Evolutionary conservation across 2,113 vertebrate genomes (phyloP), one percentile per base, ranked within the genome.

Genomic region (Nettapus auritus): DNA sequence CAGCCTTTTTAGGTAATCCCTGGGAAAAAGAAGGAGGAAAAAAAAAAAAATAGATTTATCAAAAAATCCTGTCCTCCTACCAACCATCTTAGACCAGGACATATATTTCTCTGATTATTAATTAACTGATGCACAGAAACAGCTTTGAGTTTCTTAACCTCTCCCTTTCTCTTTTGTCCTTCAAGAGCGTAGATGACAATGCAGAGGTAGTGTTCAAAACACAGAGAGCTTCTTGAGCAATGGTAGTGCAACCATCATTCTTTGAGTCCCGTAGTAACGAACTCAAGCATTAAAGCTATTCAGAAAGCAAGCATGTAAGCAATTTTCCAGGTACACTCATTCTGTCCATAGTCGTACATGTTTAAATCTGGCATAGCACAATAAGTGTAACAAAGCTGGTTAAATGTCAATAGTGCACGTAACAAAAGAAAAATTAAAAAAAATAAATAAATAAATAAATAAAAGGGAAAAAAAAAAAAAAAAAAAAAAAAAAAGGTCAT

Each of bases 61-160:
- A 96, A 88, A 91, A 95, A 94, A 95, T 88, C 80, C 83, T 94
- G 91, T 96, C 96, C 94, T 96, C 96, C 96, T 93, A 92, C 95
- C 88, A 91, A 88, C 91, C 74, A 38, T 88, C 88, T 93, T 93
- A 86, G 73, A 92, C 42, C 46, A 81, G 71, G 91, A 86, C 71
- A 80, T 88, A 86, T 94, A 95, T 96, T 95, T 95, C 79, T 86
- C 73, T 94, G 94, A 95, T 95, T 94, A 97, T 96, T 97, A 95
- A 96, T 97, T 97, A 96, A 93, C 86, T 60, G 52, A 93, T 91
- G 84, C 79, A 84, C 14, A 83, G 86, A 79, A 94, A 82, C 38
- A 46, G 21, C 90, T 93, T 82, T 50, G 90, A 89, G 75, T 57
- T 79, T 97, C 93, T 97, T 95, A 94, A 96, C 76, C 83, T 93